phyloP scores from a whole-genome alignment of 2,113 vertebrate species.

The Cariama cristata region DNA sequence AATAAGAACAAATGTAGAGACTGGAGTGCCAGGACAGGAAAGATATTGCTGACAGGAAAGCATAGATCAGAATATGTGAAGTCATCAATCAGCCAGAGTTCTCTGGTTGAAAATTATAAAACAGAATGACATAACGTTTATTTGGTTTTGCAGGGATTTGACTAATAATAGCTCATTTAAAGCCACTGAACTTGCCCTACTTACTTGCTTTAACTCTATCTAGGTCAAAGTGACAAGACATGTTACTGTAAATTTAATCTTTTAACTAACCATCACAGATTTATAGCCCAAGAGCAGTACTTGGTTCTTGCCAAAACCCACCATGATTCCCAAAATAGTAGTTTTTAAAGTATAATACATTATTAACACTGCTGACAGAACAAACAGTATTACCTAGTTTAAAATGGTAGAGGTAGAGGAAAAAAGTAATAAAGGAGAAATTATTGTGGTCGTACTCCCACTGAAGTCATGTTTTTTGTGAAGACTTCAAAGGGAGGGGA shows the following conservation, averaged over 20 bases:
- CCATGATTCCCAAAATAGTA: background rate
- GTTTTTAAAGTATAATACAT: background rate
- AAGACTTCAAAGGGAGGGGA: background rate
- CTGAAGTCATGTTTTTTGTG: background rate
- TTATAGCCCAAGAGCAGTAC: background rate
- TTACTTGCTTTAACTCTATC: background rate
- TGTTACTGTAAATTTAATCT: background rate
- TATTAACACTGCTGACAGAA: constrained; percentile 18
- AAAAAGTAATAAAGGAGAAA: constrained; percentile 18
- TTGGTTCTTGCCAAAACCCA: background rate
- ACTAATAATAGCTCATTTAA: background rate
- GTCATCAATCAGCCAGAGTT: background rate
- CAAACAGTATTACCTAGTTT: background rate
- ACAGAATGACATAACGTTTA: background rate
- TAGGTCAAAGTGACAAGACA: constrained; percentile 2
- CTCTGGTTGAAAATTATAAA: background rate
- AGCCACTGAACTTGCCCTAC: background rate
- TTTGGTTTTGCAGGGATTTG: background rate
- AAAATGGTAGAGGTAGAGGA: background rate
- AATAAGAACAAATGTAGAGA: background rate
- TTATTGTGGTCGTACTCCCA: background rate
- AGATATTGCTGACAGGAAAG: background rate
- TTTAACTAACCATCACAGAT: constrained; percentile 1
- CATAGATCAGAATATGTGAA: background rate
- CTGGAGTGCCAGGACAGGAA: background rate